Conservation (phyloP, 2,888 invertebrate genomes). For the Caenorhabditis panamensis region DNA sequence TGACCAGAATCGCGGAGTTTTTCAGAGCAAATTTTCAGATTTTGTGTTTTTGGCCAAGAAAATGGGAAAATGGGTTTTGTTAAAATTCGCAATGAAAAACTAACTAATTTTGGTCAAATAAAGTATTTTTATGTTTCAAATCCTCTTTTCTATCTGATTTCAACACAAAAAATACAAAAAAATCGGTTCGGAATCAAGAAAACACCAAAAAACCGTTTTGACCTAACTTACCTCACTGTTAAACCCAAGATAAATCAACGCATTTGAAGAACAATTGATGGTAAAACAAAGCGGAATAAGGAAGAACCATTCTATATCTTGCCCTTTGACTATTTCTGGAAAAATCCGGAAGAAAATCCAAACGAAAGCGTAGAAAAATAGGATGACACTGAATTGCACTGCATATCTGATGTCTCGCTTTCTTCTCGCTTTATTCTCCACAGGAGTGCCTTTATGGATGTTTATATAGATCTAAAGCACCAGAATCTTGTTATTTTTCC, state of each 20-base stretch:
- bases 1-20: too few relatives aligned
- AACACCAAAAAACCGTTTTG: too few relatives aligned
- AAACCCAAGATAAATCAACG: not conserved
- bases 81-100: too few relatives aligned
- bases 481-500: too few relatives aligned
- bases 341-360: conserved; percentile 40
- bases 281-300: conserved; percentile 16
- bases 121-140: too few relatives aligned
- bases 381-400: conserved; percentile 23
- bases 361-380: conserved; percentile 27
- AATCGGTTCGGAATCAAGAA: too few relatives aligned
- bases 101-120: too few relatives aligned
- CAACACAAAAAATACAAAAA: too few relatives aligned
- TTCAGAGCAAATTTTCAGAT: too few relatives aligned
- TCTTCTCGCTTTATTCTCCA: not conserved
- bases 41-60: too few relatives aligned
- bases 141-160: too few relatives aligned
- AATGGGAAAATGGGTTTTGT: too few relatives aligned
- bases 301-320: conserved; percentile 35
- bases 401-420: conserved; percentile 27
- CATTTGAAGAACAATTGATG: conserved; percentile 23
- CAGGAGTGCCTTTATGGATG: conserved; percentile 2
- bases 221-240: not conserved
- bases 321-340: not conserved
- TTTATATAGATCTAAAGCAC: not conserved